Evolutionary conservation across 2,113 vertebrate species (phyloP), one percentile per base, ranked within the genome.

Genomic region (Nestor notabilis): DNA sequence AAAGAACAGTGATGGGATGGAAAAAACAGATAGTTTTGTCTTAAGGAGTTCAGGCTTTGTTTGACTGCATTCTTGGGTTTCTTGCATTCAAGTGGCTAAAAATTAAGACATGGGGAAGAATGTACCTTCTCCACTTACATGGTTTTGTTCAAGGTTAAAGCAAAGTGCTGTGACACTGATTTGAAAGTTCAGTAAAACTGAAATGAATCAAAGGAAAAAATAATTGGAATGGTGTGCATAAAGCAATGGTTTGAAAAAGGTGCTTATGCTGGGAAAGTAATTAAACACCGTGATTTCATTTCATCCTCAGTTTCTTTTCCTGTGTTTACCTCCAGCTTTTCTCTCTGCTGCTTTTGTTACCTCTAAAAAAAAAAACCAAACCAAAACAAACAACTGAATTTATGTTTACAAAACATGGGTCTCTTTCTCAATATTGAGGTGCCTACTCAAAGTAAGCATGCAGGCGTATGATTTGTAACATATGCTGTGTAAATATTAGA

Each of bases 61-160:
- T 63, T 31, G 31, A 7, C 23, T 60, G 2, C 16, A 7, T 78
- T 39, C 27, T 63, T 64, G 25, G 8, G 6, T 39, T 87, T 85
- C 63, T 33, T 56, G 35, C 21, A 53, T 53, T 91, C 24, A 65
- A 17, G 55, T 20, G 4, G 20, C 65, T 76, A 24, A 64, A 84
- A 75, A 33, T n/a, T 28, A 87, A 78, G 31, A 3, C 5, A 3
- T 10, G 7, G 28, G 4, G 16, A 19, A 46, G 78, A 27, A 41
- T 0, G 0, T 53, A 39, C 10, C 20, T 64, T 90, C 47, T 93
- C 25, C 21, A 76, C 3, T 85, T 79, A 43, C 5, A 0, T 35
- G 24, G 8, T 58, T 75, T 85, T 68, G 8, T 91, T 58, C 1
- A 4, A 69, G 13, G 21, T 68, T 88, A 65, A 92, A 80, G 39